Evolutionary conservation across 2,113 vertebrate species (phyloP).

Genomic region (Aegotheles bennettii): DNA sequence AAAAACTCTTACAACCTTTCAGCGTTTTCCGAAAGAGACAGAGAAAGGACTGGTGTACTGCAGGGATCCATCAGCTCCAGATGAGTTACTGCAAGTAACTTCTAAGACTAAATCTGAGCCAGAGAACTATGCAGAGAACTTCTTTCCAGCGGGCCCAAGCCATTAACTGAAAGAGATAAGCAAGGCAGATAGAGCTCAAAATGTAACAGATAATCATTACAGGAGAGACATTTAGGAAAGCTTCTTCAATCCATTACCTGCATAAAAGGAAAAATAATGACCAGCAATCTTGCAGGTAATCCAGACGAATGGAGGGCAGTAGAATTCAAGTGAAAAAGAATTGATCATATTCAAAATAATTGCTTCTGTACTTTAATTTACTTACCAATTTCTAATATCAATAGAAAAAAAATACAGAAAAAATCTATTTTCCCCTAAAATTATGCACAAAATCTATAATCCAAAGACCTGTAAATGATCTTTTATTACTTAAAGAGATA

Average conservation of each 20-base stretch:
- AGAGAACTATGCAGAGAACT: neutral
- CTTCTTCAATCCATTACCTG: neutral
- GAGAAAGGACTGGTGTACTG: neutral
- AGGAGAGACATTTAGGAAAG: neutral
- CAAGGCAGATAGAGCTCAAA: neutral
- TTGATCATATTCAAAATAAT: neutral
- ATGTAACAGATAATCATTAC: neutral
- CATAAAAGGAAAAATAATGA: neutral
- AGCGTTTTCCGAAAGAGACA: neutral
- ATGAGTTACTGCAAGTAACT: neutral
- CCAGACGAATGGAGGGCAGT: neutral
- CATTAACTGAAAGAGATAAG: neutral
- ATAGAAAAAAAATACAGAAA: neutral
- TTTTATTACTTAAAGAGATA: neutral
- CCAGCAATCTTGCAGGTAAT: neutral
- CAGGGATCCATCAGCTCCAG: fast-evolving
- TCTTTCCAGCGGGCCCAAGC: neutral
- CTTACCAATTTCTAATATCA: neutral
- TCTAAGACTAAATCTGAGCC: neutral
- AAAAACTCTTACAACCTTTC: neutral
- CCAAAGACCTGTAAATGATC: neutral
- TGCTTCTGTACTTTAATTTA: neutral
- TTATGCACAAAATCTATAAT: neutral
- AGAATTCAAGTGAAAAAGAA: neutral
- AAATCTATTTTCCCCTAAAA: neutral